Conservation (phyloP, 2,888 invertebrate species). For the Congeria kusceri region DNA sequence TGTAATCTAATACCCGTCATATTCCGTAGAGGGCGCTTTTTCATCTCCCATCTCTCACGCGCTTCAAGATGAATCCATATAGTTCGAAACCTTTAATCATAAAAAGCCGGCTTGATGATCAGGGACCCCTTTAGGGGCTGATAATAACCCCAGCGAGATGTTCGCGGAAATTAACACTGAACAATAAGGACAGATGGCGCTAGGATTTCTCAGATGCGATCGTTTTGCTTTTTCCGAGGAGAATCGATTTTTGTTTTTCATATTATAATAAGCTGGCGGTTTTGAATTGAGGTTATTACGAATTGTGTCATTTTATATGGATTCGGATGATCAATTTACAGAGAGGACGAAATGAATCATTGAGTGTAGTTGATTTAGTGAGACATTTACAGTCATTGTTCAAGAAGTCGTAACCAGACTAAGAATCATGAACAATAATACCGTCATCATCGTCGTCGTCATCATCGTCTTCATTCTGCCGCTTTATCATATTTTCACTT, state of each 20-base stretch:
- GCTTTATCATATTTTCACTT: too few species aligned
- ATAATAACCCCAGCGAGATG: slow-evolving; percentile 40
- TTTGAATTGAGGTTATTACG: background rate
- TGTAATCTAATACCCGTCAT: slow-evolving; percentile 27
- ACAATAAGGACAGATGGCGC: slow-evolving; percentile 50
- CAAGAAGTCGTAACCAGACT: too few species aligned
- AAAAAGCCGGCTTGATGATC: slow-evolving; percentile 41
- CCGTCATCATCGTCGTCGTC: too few species aligned
- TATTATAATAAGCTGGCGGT: slow-evolving; percentile 11
- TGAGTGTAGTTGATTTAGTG: too few species aligned
- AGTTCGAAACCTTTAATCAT: slow-evolving; percentile 55
- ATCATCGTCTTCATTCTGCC: too few species aligned
- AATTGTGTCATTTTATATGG: slow-evolving; percentile 17
- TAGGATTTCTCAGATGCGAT: slow-evolving; percentile 32
- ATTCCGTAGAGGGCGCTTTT: slow-evolving; percentile 26
- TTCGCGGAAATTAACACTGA: slow-evolving; percentile 28
- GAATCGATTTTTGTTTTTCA: slow-evolving; percentile 23
- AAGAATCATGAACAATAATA: too few species aligned
- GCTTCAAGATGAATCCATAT: slow-evolving; percentile 40
- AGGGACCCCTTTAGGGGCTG: slow-evolving; percentile 45
- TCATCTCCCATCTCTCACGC: slow-evolving; percentile 36
- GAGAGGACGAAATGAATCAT: too few species aligned
- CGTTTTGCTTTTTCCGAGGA: background rate
- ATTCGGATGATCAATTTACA: background rate
- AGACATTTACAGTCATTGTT: too few species aligned